Evolutionary conservation across 2,113 vertebrate genomes (phyloP), one percentile per base, ranked within the genome.

Genomic region (Burhinus oedicnemus): DNA sequence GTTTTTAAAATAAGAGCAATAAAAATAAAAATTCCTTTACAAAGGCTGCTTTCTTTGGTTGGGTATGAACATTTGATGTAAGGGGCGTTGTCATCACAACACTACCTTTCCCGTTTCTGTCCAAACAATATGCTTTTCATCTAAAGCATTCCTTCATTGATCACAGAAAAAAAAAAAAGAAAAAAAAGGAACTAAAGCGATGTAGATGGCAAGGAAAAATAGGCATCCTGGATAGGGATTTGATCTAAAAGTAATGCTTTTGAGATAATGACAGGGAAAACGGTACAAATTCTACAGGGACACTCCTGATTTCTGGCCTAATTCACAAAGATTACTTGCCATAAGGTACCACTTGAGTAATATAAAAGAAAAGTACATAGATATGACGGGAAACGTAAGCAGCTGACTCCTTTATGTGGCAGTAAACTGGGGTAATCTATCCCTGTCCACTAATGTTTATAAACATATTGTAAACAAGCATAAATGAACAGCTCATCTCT

Each of bases 381-480:
- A 93, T 93, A 81, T 66, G 81, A 96, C 77, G 89, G 89, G 89
- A 96, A 95, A 81, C 2, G 25, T 78, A 76, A 87, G 87, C 92
- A 89, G 87, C 84, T 95, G 97, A 97, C 86, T 96, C 58, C 75
- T 93, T 89, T 90, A 87, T 91, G 71, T 61, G 54, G 74, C 58
- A 91, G 83, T 71, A 94, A 93, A 94, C 94, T 85, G 79, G 57
- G 83, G 60, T 94, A 91, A 95, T 94, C 89, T 87, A 94, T 98
- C 96, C 89, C 94, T 97, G 97, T 97, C 97, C 96, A 97, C 91
- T 98, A 97, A 98, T 97, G 97, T 98, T 97, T 97, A 97, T 97
- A 97, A 97, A 97, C 97, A 97, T 97, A 97, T 97, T 97, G 97
- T 97, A 98, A 98, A 98, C 98, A 98, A 97, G 97, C 95, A 91